Percentiles rank a stretch among this genome's conserved stretches.
phyloP scores from a whole-genome alignment of 2,888 invertebrate species.

The Notodonta dromedarius region DNA sequence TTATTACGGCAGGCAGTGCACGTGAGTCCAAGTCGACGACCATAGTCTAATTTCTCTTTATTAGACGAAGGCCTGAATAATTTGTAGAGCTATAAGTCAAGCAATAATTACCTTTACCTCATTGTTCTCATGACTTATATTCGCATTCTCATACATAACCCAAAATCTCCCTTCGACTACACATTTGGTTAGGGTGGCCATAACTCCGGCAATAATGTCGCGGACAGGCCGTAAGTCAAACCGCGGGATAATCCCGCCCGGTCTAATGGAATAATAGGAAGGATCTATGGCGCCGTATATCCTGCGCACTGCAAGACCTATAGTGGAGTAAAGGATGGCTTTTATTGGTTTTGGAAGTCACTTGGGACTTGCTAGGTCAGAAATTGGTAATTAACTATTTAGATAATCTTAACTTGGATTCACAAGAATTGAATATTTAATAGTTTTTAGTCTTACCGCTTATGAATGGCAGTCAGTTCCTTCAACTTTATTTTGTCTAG shows the following conservation, averaged over 20 bases:
- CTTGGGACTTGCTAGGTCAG: background rate
- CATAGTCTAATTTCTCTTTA: too few relatives aligned
- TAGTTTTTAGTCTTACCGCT: too few relatives aligned
- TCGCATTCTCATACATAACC: background rate
- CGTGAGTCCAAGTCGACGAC: too few relatives aligned
- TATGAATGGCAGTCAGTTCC: too few relatives aligned
- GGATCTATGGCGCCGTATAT: constrained; percentile 48
- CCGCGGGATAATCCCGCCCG: constrained; percentile 43
- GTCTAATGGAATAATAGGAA: constrained; percentile 54
- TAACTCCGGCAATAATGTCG: constrained; percentile 40
- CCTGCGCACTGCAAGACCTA: constrained; percentile 26
- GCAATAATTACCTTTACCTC: background rate
- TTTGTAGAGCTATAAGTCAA: background rate
- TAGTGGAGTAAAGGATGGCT: constrained; percentile 17
- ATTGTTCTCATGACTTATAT: background rate
- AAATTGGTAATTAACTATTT: too few relatives aligned
- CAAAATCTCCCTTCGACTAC: constrained; percentile 13
- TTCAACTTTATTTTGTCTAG: too few relatives aligned
- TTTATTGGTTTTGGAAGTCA: constrained; percentile 11
- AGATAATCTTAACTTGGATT: too few relatives aligned
- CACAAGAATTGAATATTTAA: too few relatives aligned
- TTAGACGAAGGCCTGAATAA: too few relatives aligned
- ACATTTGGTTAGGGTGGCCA: constrained; percentile 27
- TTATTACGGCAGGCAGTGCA: too few relatives aligned
- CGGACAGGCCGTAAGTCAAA: constrained; percentile 48